These are phyloP conservation scores for Chanos chanos DNA, from an alignment of 2,797 vertebrate genomes.

Conservation along the genomic window DNA sequence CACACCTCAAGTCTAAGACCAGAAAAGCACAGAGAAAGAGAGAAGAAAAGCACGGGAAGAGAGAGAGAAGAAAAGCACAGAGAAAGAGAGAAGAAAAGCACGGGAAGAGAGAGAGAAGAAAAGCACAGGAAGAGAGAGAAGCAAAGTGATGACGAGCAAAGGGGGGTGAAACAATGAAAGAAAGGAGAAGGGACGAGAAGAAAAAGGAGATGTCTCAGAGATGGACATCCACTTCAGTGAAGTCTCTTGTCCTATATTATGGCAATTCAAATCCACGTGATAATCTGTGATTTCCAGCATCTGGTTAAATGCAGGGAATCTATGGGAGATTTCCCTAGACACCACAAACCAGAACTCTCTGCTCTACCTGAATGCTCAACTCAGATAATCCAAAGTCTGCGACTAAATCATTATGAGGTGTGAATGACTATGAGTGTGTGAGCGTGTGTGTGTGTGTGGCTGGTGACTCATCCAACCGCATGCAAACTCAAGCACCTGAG, in stretches of 20 bases:
- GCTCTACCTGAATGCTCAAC: too few relatives aligned
- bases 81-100: not conserved
- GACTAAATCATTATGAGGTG: too few relatives aligned
- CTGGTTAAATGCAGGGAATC: conserved; percentile 20
- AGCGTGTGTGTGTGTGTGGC: too few relatives aligned
- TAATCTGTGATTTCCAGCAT: not conserved
- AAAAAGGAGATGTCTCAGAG: not conserved
- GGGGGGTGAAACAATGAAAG: too few relatives aligned
- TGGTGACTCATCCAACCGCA: too few relatives aligned
- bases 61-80: not conserved
- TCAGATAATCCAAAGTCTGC: too few relatives aligned
- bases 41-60: not conserved
- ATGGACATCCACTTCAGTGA: not conserved
- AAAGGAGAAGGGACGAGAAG: too few relatives aligned
- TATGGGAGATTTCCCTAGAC: conserved; percentile 17
- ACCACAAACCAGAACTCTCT: conserved; percentile 1
- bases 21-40: not conserved
- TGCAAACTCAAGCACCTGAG: too few relatives aligned
- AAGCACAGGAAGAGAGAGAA: not conserved
- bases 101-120: too few relatives aligned
- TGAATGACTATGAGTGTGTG: too few relatives aligned
- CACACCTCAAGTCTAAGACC: not conserved
- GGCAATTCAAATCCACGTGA: not conserved
- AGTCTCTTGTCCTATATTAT: conserved; percentile 23
- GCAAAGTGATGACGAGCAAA: too few relatives aligned